Conservation (phyloP, 2,888 invertebrate species). For the Macaria notata region DNA sequence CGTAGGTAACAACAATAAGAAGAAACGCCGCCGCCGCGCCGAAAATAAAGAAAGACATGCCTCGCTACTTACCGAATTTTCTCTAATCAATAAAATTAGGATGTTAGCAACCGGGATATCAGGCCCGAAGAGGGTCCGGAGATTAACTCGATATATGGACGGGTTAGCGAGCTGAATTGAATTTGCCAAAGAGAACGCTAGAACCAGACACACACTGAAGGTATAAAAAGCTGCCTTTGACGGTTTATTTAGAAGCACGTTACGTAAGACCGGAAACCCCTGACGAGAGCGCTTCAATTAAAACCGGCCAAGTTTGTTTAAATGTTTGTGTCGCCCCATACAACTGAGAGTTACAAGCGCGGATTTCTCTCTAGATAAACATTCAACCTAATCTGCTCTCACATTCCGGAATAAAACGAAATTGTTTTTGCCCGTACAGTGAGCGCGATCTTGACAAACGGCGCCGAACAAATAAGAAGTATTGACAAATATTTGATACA, state of each 20-base stretch:
- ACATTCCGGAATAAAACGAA: slow-evolving; percentile 34
- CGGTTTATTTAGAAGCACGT: slow-evolving; percentile 26
- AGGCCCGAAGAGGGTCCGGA: slow-evolving; percentile 31
- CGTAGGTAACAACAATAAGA: no score
- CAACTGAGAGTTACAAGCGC: slow-evolving; percentile 46
- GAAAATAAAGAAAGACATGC: no score
- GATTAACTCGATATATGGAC: slow-evolving; percentile 44
- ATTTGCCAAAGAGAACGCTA: slow-evolving; percentile 35
- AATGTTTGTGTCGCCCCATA: slow-evolving; percentile 69
- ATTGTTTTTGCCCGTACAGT: slow-evolving; percentile 30
- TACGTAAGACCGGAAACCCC: slow-evolving; percentile 33
- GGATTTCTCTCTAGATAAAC: slow-evolving; percentile 53
- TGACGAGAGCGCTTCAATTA: slow-evolving; percentile 72
- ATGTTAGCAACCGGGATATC: slow-evolving; percentile 27
- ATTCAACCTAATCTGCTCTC: slow-evolving; percentile 35
- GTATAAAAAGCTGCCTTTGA: slow-evolving; percentile 1
- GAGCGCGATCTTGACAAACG: slow-evolving; percentile 24
- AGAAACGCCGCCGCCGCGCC: no score
- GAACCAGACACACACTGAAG: slow-evolving; percentile 4
- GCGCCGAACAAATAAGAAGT: slow-evolving; percentile 24
- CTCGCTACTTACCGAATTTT: slow-evolving; percentile 6
- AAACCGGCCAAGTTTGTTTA: slow-evolving; percentile 74
- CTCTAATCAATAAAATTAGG: slow-evolving; percentile 28
- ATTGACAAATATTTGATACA: slow-evolving; percentile 27
- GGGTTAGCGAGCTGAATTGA: slow-evolving; percentile 47